Evolutionary conservation across 1,140 invertebrate genomes (phyloP), one percentile per base, ranked within the genome.

Genomic region (Zaprionus gabonicus): DNA sequence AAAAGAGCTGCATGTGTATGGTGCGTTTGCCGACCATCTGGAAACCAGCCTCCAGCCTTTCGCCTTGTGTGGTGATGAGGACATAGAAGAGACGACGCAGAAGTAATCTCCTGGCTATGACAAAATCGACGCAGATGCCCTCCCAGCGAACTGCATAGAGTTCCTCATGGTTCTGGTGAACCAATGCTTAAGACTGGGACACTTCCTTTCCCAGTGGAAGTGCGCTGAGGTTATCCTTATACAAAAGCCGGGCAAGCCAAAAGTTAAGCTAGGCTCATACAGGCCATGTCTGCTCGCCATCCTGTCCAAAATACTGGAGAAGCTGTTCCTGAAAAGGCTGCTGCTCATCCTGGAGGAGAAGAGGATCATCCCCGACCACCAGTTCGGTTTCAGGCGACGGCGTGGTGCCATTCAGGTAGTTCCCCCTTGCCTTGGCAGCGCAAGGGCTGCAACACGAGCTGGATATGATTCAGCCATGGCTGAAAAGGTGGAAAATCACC

Each of bases 141-240:
- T 58, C n/a, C 51, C 65, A 13, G 3, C n/a, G 56, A 20, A 58
- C 15, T 46, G 28, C n/a, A 56, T 53, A 31, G 51, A 34, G 10
- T 36, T 23, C 25, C 13, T 67, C 15, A 56, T 15, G 27, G n/a
- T 28, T 12, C 51, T 51, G 12, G 7, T 27, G 20, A 64, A 64
- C 27, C 27, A 23, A 3, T 36, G 27, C 13, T n/a, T 64, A 4
- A 46, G 34, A 49, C 44, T 64, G 12, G 17, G 20, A 13, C 55
- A 68, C 55, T 68, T 68, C 27, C 55, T 53, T 3, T 41, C 25
- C 13, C 38, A 68, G 65, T 68, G 65, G 65, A 68, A 68, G 55
- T 58, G 65, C 23, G 51, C 65, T 12, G 65, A 68, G 34, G 20
- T 66, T 10, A 25, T 66, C 7, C 28, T 66, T 15, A 53, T 66